Base-by-base conservation (phyloP, 1,140 invertebrate genomes). In the Drosophila kepulauana region DNA sequence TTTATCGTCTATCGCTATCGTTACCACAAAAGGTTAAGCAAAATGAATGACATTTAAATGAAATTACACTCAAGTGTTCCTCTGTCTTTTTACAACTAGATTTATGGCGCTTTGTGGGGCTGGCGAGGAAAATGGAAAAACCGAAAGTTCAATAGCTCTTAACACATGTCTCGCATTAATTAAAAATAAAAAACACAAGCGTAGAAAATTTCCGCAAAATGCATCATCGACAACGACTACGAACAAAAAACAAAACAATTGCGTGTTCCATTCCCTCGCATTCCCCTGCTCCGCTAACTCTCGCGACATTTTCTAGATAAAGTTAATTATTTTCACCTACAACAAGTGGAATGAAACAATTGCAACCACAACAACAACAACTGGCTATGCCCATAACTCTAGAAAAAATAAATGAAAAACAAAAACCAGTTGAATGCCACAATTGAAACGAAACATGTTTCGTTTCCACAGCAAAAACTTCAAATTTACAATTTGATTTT, bases 251-350 rank as follows among this genome's bases (percentile, higher is more conserved):
- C 30, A 33, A 33, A 5, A 2, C 13, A 33, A n/a, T 15, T 10
- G 3, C 28, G 6, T 1, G 10, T 63, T 49, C 41, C 15, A 33
- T 16, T n/a, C 38, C 30, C 13, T 25, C 7, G 11, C 65, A 11
- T 48, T n/a, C 2, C 30, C 20, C 33, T 25, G 28, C 28, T 1
- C 30, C n/a, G 15, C 13, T 28, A 16, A 38, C 43, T 45, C 11
- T 5, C 8, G 43, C n/a, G 35, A 52, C 62, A 65, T 67, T 59
- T 25, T 48, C 45, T 49, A 49, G 33, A 5, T 43, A 38, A 38
- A 57, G 49, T 71, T 63, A 57, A 71, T 71, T 71, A 63, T 63
- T 71, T 71, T 71, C 68, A 59, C 15, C 13, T 41, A 56, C 49
- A 61, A 41, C 41, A 52, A 38, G n/a, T 65, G 52, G 30, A 43